Conservation (phyloP, 2,113 vertebrate species). For the Cepphus grylle region DNA sequence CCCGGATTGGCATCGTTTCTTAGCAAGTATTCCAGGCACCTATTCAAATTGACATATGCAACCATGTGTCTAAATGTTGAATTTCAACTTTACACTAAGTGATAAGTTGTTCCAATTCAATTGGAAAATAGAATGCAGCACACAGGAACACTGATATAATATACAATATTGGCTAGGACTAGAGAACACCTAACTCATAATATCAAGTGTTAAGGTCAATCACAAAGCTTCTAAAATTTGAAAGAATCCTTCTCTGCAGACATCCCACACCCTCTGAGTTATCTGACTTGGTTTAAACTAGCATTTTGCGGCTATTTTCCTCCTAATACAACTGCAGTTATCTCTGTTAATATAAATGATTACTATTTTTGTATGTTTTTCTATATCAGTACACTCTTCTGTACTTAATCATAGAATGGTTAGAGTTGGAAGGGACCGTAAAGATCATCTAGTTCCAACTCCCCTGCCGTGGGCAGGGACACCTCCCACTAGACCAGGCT, state of each 20-base stretch:
- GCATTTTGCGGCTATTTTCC: background rate
- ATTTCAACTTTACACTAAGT: conserved; percentile 10
- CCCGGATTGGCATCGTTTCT: conserved; percentile 97
- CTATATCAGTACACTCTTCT: background rate
- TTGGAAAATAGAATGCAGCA: conserved; percentile 12
- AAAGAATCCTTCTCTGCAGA: background rate
- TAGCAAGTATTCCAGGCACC: conserved; percentile 98
- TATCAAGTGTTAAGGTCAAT: background rate
- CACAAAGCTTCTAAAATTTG: background rate
- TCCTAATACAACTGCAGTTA: background rate
- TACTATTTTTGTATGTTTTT: background rate
- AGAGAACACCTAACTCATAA: background rate
- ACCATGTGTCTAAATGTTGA: conserved; percentile 18
- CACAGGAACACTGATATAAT: background rate
- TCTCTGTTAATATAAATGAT: background rate
- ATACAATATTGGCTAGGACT: background rate
- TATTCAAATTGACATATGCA: conserved; percentile 66
- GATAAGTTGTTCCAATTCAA: conserved; percentile 2
- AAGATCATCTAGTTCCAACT: too few relatives aligned
- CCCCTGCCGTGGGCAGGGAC: too few relatives aligned
- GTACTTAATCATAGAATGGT: background rate
- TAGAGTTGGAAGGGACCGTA: too few relatives aligned
- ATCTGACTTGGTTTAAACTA: background rate
- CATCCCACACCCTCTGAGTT: background rate
- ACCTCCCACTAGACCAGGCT: too few relatives aligned